These are phyloP conservation scores for Tenrec ecaudatus DNA, from an alignment of 2,113 vertebrate species.

Conservation along the genomic window DNA sequence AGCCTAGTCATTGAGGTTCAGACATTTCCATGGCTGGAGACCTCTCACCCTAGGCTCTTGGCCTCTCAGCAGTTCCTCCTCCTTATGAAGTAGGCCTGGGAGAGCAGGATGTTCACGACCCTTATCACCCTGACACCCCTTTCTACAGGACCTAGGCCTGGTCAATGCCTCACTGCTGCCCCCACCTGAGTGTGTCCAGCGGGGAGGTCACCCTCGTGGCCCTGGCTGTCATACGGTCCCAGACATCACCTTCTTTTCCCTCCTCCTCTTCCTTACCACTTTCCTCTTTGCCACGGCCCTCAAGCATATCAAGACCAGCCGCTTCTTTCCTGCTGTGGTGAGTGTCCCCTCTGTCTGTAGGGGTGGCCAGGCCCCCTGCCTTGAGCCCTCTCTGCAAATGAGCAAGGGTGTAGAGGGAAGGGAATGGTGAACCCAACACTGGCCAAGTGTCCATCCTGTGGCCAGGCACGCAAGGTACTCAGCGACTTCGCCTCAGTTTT, in stretches of 20 bases:
- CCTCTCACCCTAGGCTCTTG: background rate
- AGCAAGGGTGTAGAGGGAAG: background rate
- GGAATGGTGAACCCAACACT: background rate
- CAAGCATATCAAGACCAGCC: slow-evolving; percentile 86
- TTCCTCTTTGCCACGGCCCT: slow-evolving; percentile 83
- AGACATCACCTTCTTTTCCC: slow-evolving; percentile 87
- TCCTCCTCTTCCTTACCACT: slow-evolving; percentile 88
- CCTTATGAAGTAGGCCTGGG: background rate
- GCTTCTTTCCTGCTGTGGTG: slow-evolving; percentile 86
- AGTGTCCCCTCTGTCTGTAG: slow-evolving; percentile 67
- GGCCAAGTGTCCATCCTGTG: slow-evolving; percentile 6
- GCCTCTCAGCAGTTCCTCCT: background rate
- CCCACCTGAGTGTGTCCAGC: slow-evolving; percentile 80
- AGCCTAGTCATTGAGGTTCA: background rate
- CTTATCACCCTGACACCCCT: background rate
- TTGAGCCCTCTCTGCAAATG: background rate
- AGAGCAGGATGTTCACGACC: background rate
- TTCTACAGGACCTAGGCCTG: slow-evolving; percentile 12
- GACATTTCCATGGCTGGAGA: background rate
- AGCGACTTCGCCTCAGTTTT: slow-evolving; percentile 88
- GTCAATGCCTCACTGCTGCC: slow-evolving; percentile 77
- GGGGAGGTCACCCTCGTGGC: slow-evolving; percentile 85
- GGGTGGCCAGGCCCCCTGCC: background rate
- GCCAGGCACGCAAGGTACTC: slow-evolving; percentile 86
- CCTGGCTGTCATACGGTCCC: slow-evolving; percentile 86